These are phyloP conservation scores for Xestobium rufovillosum DNA, from an alignment of 2,888 invertebrate genomes.

Conservation along the genomic window DNA sequence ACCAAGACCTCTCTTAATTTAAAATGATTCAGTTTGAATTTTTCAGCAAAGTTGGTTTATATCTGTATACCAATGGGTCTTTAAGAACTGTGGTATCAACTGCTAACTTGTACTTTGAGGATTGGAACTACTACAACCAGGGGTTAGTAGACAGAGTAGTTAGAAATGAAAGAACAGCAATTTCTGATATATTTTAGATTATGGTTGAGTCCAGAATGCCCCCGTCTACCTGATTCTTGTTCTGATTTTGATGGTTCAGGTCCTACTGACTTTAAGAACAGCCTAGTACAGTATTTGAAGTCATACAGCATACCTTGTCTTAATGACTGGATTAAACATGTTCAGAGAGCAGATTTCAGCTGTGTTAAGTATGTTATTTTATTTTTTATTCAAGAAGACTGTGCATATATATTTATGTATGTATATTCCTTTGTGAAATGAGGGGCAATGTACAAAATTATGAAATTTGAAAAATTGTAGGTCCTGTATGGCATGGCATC, in stretches of 20 bases:
- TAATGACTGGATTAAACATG: slow-evolving; percentile 63
- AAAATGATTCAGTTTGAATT: too few relatives aligned
- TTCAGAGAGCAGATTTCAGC: slow-evolving; percentile 76
- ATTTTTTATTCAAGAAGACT: too few relatives aligned
- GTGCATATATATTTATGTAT: too few relatives aligned
- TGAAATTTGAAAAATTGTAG: too few relatives aligned
- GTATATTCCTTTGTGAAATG: too few relatives aligned
- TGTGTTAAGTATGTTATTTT: slow-evolving; percentile 61
- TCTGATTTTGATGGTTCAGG: slow-evolving; percentile 64
- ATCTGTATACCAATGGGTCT: slow-evolving; percentile 74
- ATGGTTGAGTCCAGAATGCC: slow-evolving; percentile 82
- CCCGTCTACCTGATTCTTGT: slow-evolving; percentile 51
- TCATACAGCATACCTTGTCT: slow-evolving; percentile 64
- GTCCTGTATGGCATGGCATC: too few relatives aligned
- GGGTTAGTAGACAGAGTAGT: slow-evolving; percentile 49
- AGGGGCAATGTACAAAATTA: too few relatives aligned
- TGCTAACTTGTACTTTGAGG: slow-evolving; percentile 83
- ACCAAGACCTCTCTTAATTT: too few relatives aligned
- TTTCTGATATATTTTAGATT: slow-evolving; percentile 50
- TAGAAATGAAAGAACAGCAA: not conserved
- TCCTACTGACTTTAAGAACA: slow-evolving; percentile 72
- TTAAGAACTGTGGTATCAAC: slow-evolving; percentile 83
- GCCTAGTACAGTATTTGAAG: slow-evolving; percentile 66
- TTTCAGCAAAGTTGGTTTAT: slow-evolving; percentile 76
- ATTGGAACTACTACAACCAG: slow-evolving; percentile 93